Percentiles rank a stretch among this genome's conserved stretches.
Conservation (phyloP, 2,888 invertebrate species). For the Chironomus tentans region DNA sequence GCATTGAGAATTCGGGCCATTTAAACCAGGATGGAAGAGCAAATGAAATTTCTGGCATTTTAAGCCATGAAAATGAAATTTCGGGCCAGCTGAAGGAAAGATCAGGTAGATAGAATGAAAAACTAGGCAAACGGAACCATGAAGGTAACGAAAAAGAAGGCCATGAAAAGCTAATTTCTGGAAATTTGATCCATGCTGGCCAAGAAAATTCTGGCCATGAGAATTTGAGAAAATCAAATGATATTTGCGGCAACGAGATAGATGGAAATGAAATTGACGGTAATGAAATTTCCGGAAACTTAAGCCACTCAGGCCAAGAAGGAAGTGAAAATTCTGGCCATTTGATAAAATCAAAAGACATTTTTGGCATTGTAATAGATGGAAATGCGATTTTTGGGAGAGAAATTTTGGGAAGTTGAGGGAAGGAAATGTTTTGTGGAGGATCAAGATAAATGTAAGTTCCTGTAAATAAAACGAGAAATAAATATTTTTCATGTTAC, state of each 20-base stretch:
- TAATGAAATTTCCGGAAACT: conserved; percentile 29
- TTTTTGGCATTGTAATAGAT: conserved; percentile 31
- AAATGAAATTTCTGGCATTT: not conserved
- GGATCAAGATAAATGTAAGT: conserved; percentile 36
- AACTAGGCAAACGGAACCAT: not conserved
- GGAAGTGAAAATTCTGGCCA: not conserved
- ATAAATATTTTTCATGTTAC: not conserved
- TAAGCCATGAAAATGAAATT: conserved; percentile 29
- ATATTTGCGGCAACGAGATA: conserved; percentile 30
- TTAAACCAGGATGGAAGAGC: not conserved
- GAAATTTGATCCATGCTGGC: conserved; percentile 1
- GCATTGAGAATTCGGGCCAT: not conserved
- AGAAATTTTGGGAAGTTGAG: conserved; percentile 32
- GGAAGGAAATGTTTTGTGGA: conserved; percentile 34
- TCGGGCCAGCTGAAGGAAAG: conserved; percentile 34
- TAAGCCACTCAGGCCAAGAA: conserved; percentile 1
- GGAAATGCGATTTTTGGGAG: conserved; percentile 30
- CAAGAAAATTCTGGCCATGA: conserved; percentile 36
- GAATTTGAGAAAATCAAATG: conserved; percentile 11
- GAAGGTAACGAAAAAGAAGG: not conserved
- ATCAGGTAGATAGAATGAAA: not conserved
- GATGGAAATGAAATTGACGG: conserved; percentile 31
- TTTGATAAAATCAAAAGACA: not conserved
- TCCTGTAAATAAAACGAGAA: conserved; percentile 29
- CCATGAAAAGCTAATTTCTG: not conserved